Evolutionary conservation across 2,113 vertebrate genomes (phyloP), one percentile per base, ranked within the genome.

Genomic region (Nyctibius bracteatus): DNA sequence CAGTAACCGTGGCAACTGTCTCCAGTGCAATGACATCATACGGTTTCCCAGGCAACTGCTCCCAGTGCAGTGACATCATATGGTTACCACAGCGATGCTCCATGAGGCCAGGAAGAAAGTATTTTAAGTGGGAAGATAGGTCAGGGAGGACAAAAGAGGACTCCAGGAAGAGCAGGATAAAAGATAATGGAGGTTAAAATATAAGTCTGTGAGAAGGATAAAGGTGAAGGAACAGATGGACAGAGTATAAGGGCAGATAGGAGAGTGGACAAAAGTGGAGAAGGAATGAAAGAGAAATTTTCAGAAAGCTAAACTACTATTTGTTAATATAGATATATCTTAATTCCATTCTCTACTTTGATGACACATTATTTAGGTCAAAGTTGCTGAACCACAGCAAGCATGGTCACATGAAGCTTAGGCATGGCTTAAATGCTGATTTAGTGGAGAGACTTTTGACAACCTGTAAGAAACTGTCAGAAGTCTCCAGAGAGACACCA

Each of bases 1-100:
- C 81, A 67, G 91, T 91, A 95, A 91, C 97, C 91, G 68, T 59
- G 55, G 92, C 81, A 96, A 97, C 93, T 52, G 80, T 86, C 87
- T 94, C 88, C 83, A 59, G 93, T 92, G 87, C 77, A 96, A 57
- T 97, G 96, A 98, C 96, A 96, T 98, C 97, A 98, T 16, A n/a
- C 1, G 4, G 88, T 98, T 84, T 92, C 97, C 97, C 46, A 57
- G 95, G 95, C 77, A 93, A 97, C 97, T 9, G 14, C 20, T 97
- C 86, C 90, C 78, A 80, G 52, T 54, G 93, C 83, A 94, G 5
- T 97, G 95, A 97, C 81, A 85, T 96, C 97, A 97, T 82, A 47
- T 72, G 55, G 88, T 98, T 87, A 75, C 97, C 96, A 95, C 95
- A 86, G 95, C 6, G 44, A 97, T 90, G 72, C 72, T 97, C 96